Conservation (phyloP, 2,113 vertebrate species). For the Junco hyemalis region DNA sequence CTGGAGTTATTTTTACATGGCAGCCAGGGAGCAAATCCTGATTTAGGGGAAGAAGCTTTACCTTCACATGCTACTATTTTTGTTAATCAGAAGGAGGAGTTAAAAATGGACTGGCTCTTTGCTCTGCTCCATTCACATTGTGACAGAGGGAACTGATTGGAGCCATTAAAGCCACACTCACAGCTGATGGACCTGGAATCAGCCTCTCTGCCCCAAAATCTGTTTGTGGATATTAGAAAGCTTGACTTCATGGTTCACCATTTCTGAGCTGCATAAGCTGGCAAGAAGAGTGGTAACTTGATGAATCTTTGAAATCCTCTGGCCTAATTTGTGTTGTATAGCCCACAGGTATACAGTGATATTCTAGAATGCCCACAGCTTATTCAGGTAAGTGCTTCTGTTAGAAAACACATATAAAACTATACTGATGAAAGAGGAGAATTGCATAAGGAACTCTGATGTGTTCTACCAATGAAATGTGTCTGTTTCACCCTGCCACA, state of each 20-base stretch:
- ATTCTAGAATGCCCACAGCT: neutral
- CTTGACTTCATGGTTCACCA: neutral
- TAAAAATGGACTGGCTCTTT: neutral
- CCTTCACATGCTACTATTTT: fast-evolving
- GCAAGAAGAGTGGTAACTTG: neutral
- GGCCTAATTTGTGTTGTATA: neutral
- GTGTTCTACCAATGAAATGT: neutral
- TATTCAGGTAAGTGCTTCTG: neutral
- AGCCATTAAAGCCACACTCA: neutral
- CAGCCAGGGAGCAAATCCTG: neutral
- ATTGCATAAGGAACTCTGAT: neutral
- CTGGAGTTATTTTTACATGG: neutral
- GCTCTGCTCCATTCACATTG: neutral
- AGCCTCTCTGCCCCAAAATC: neutral
- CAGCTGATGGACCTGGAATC: neutral
- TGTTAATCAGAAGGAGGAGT: neutral
- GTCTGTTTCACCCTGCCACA: neutral
- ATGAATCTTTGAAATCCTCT: neutral
- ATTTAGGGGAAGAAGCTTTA: neutral
- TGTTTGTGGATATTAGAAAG: neutral
- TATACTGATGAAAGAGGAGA: neutral
- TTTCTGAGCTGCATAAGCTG: neutral
- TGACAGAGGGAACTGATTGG: neutral
- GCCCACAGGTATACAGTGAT: fast-evolving
- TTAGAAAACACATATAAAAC: neutral